Conservation (phyloP, 2,113 vertebrate genomes). For the Formicarius rufipectus region DNA sequence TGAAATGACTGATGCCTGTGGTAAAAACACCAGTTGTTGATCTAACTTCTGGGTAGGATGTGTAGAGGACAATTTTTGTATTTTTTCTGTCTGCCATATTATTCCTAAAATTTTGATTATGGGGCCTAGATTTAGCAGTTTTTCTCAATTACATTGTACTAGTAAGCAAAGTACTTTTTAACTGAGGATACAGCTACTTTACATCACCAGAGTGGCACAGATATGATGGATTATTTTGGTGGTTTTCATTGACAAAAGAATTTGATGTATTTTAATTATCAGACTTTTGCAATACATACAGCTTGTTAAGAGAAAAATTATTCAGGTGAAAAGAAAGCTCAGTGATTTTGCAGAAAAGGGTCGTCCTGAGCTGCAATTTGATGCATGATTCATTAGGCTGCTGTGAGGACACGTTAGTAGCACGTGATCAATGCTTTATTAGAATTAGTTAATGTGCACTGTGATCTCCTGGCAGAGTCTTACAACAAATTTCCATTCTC, state of each 20-base stretch:
- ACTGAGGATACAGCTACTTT: neutral
- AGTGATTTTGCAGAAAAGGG: neutral
- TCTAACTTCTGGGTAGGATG: neutral
- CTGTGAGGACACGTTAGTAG: constrained; percentile 74
- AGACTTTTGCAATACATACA: neutral
- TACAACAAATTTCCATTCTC: constrained; percentile 86
- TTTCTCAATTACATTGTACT: neutral
- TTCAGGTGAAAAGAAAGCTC: neutral
- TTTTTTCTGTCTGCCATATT: neutral
- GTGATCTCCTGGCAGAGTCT: constrained; percentile 73
- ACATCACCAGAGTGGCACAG: neutral
- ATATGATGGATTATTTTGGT: neutral
- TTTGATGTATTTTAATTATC: neutral
- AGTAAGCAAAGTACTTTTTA: neutral
- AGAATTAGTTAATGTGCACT: constrained; percentile 69
- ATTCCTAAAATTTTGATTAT: neutral
- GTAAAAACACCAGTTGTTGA: neutral
- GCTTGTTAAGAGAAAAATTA: neutral
- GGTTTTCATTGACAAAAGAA: neutral
- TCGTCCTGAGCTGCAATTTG: neutral
- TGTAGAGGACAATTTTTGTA: neutral
- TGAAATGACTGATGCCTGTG: neutral
- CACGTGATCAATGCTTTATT: constrained; percentile 51
- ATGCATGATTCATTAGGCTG: constrained; percentile 33
- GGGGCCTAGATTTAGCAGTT: neutral